phyloP scores from a whole-genome alignment of 2,797 vertebrate genomes.

The Crocidura indochinensis region DNA sequence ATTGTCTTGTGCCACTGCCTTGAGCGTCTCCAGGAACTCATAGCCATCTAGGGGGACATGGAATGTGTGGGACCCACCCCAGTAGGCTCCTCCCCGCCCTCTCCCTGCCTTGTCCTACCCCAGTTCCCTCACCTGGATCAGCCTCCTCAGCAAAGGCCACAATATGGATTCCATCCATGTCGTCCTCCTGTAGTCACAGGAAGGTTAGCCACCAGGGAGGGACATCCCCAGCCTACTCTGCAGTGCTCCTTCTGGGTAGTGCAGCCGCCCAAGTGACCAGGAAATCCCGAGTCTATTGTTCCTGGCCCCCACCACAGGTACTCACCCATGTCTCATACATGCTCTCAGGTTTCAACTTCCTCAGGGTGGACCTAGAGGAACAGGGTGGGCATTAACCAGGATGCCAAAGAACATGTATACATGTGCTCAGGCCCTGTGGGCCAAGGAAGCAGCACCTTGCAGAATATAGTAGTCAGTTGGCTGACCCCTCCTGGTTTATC shows the following conservation, averaged over 20 bases:
- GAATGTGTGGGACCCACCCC: not conserved
- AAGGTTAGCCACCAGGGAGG: not conserved
- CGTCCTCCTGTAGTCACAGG: slow-evolving; percentile 92
- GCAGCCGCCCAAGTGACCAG: no score
- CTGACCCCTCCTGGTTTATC: not conserved
- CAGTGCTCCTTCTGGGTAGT: no score
- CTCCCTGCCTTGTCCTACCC: not conserved
- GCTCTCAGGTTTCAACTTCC: slow-evolving; percentile 95
- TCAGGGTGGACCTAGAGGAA: slow-evolving; percentile 93
- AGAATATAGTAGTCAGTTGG: no score
- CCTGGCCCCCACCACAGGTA: not conserved
- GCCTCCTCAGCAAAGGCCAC: slow-evolving; percentile 97
- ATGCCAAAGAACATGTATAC: no score
- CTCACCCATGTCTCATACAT: slow-evolving; percentile 98
- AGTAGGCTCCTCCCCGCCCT: fast-evolving
- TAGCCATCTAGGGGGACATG: slow-evolving; percentile 91
- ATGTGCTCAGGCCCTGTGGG: no score
- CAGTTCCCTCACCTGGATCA: slow-evolving; percentile 92
- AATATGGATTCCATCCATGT: slow-evolving; percentile 95
- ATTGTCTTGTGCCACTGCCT: slow-evolving; percentile 95
- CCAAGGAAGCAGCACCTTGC: no score
- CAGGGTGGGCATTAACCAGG: not conserved
- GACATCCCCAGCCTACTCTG: not conserved
- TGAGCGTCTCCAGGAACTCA: slow-evolving; percentile 96
- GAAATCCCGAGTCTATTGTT: no score